These are phyloP conservation scores for Eciton burchellii DNA, from an alignment of 1,140 invertebrate species.

Conservation along the genomic window DNA sequence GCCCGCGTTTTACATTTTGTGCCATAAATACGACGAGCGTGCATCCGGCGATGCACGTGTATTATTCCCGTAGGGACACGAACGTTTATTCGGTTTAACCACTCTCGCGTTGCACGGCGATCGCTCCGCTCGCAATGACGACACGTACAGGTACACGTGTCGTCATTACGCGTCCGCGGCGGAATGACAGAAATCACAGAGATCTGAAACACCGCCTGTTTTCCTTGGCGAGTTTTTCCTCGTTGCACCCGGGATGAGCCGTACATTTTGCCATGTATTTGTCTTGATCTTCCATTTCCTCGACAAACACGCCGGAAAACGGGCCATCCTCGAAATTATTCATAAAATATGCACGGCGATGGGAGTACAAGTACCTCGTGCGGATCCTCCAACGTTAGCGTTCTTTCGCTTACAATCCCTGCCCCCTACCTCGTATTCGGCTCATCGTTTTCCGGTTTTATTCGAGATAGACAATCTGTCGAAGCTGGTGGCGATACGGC, in stretches of 20 bases:
- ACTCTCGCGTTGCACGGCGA: neutral
- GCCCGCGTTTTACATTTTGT: constrained; percentile 2
- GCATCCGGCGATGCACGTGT: neutral
- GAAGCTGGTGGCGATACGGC: constrained; percentile 12
- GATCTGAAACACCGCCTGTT: constrained; percentile 6
- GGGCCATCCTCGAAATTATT: constrained; percentile 25
- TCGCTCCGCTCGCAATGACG: neutral
- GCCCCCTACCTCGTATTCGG: constrained; percentile 8
- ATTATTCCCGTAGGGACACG: neutral
- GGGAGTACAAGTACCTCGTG: neutral
- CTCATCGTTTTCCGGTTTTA: constrained; percentile 24
- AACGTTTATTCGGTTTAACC: constrained; percentile 2
- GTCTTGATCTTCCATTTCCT: constrained; percentile 49
- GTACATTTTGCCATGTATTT: constrained; percentile 36
- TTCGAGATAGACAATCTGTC: constrained; percentile 30
- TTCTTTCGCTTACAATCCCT: neutral
- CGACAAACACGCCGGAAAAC: constrained; percentile 10
- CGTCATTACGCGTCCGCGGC: neutral
- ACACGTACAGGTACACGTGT: no score
- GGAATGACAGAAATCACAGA: neutral
- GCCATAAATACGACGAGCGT: neutral
- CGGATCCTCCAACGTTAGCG: constrained; percentile 6
- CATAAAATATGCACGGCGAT: constrained; percentile 45
- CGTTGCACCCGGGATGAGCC: neutral
- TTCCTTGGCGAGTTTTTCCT: neutral